These are phyloP conservation scores for Physocephala rufipes DNA, from an alignment of 2,888 invertebrate genomes.

Conservation along the genomic window DNA sequence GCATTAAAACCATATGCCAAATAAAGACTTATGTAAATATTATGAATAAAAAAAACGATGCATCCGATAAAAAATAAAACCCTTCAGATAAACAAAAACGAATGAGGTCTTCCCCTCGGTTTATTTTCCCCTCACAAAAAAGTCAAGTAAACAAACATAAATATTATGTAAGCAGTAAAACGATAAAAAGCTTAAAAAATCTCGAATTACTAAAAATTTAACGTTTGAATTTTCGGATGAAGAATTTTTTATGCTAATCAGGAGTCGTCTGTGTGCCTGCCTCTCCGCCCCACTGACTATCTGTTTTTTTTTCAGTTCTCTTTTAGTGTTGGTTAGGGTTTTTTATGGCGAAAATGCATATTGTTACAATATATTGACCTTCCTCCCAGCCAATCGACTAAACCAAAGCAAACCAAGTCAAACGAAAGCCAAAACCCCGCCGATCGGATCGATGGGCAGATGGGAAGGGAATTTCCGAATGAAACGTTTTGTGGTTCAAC, in stretches of 20 bases:
- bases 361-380: no score
- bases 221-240: constrained; percentile 26
- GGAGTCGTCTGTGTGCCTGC: constrained; percentile 26
- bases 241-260: constrained; percentile 34
- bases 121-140: background rate
- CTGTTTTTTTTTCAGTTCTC: background rate
- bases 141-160: background rate
- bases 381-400: no score
- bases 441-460: no score
- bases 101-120: no score
- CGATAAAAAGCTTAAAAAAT: background rate
- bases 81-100: background rate
- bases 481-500: no score
- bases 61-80: constrained; percentile 24
- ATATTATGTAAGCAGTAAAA: background rate
- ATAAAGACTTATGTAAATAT: constrained; percentile 18
- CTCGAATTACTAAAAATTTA: constrained; percentile 24
- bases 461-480: background rate
- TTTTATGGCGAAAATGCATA: background rate
- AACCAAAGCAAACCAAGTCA: no score
- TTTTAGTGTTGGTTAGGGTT: constrained; percentile 6
- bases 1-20: constrained; percentile 2
- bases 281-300: background rate
- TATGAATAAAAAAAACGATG: constrained; percentile 19
- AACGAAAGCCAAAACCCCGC: background rate